Percentiles rank a stretch among this genome's conserved stretches.
Conservation (phyloP, 2,113 vertebrate genomes). For the Tychaedon coryphoeus region DNA sequence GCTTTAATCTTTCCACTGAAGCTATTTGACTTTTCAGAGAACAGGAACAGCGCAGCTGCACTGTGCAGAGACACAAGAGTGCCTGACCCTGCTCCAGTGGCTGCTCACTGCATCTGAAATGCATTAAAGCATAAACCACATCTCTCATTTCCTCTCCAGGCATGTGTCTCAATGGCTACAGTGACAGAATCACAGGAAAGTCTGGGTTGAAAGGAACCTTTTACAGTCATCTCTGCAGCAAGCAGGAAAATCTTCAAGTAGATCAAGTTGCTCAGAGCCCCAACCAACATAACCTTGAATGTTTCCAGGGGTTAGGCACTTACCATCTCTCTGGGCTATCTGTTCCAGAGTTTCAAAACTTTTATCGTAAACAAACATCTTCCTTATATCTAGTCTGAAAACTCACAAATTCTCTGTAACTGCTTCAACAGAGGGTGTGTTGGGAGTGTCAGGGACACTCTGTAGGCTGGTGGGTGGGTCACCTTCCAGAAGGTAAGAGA, state of each 20-base stretch:
- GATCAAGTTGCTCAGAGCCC: background rate
- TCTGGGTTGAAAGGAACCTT: background rate
- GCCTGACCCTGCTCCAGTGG: background rate
- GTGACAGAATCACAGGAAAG: background rate
- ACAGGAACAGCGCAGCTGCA: background rate
- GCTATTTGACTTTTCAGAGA: background rate
- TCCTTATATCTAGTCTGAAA: background rate
- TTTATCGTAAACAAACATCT: accelerated
- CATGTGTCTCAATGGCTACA: background rate
- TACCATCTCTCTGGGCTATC: background rate
- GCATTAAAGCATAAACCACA: background rate
- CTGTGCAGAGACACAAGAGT: background rate
- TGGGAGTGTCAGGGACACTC: background rate
- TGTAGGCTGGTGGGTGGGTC: background rate
- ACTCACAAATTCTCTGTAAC: background rate
- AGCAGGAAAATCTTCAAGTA: background rate
- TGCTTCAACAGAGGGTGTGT: background rate
- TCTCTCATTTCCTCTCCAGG: background rate
- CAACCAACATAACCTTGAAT: background rate
- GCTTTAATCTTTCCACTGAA: background rate
- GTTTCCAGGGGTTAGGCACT: background rate
- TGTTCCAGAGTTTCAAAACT: background rate
- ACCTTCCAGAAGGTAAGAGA: background rate
- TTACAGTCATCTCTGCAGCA: background rate
- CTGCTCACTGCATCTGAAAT: background rate